phyloP scores from a whole-genome alignment of 2,888 invertebrate species.

The Exephanes ischioxanthus region DNA sequence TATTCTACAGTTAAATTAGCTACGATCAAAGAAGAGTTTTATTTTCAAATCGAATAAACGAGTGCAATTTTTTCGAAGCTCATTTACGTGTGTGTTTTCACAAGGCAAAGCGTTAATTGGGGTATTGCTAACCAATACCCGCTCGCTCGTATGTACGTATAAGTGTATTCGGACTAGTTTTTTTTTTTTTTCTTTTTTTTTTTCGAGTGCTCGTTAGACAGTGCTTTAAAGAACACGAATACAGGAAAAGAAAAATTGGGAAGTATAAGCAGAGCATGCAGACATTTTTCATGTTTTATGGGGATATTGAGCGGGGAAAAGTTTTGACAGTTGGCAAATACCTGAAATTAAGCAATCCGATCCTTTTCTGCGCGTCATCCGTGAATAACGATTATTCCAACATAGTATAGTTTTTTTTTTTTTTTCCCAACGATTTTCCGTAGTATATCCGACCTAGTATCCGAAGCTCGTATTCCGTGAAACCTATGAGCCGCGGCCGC shows the following conservation, averaged over 20 bases:
- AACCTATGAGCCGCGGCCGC: conserved; percentile 33
- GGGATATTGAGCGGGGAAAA: conserved; percentile 1
- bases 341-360: conserved; percentile 67
- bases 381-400: conserved; percentile 57
- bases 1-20: conserved; percentile 10
- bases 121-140: conserved; percentile 46
- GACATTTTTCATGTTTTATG: not conserved
- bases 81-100: conserved; percentile 22
- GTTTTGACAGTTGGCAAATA: conserved; percentile 63
- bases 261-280: conserved; percentile 59
- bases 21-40: not conserved
- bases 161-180: not conserved
- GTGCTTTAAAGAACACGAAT: conserved; percentile 43
- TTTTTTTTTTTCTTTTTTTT: not conserved
- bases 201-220: conserved; percentile 42
- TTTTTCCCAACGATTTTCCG: conserved; percentile 21
- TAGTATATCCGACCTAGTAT: conserved; percentile 59
- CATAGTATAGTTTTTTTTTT: conserved; percentile 51
- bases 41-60: conserved; percentile 1
- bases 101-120: conserved; percentile 53
- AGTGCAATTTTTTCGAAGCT: conserved; percentile 23
- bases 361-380: conserved; percentile 56
- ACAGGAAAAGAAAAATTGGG: conserved; percentile 5
- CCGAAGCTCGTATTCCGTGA: conserved; percentile 45
- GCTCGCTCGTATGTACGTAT: conserved; percentile 12